Percentiles rank a stretch among this genome's conserved stretches.
These are phyloP conservation scores for Acrocephalus scirpaceus DNA, from an alignment of 2,797 vertebrate species.

Conservation along the genomic window DNA sequence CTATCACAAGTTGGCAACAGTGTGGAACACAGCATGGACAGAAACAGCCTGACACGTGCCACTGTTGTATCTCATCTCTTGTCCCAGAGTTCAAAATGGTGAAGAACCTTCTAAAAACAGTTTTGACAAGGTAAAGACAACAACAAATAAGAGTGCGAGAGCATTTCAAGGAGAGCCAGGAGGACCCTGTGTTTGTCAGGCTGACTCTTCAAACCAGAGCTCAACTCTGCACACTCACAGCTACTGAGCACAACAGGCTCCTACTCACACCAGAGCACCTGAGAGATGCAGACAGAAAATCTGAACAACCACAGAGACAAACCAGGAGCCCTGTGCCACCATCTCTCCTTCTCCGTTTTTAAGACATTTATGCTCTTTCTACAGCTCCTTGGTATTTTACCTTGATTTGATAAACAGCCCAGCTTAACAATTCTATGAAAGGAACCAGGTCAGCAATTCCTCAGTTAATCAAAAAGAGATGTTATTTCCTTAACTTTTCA, in stretches of 20 bases:
- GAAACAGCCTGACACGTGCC: background rate
- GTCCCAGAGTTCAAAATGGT: background rate
- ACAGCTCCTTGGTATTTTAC: conserved; percentile 7
- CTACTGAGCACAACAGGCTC: conserved; percentile 75
- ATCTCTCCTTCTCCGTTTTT: background rate
- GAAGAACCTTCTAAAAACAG: background rate
- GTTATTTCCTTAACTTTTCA: background rate
- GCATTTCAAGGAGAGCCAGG: background rate
- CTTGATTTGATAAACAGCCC: background rate
- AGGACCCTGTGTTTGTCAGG: background rate
- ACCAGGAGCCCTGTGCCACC: background rate
- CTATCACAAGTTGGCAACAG: rapidly evolving
- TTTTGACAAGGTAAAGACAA: background rate
- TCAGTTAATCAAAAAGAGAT: background rate
- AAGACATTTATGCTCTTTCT: background rate
- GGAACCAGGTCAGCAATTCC: conserved; percentile 17
- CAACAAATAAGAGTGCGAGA: background rate
- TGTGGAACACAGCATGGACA: background rate
- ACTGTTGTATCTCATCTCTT: background rate
- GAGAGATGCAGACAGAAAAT: conserved; percentile 55
- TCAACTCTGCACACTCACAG: conserved; percentile 53
- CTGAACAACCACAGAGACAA: conserved; percentile 51
- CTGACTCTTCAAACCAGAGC: conserved; percentile 71
- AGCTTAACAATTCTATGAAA: background rate
- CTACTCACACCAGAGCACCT: conserved; percentile 63